These are phyloP conservation scores for Rhegmatorhina hoffmannsi DNA, from an alignment of 2,113 vertebrate genomes.

Conservation along the genomic window DNA sequence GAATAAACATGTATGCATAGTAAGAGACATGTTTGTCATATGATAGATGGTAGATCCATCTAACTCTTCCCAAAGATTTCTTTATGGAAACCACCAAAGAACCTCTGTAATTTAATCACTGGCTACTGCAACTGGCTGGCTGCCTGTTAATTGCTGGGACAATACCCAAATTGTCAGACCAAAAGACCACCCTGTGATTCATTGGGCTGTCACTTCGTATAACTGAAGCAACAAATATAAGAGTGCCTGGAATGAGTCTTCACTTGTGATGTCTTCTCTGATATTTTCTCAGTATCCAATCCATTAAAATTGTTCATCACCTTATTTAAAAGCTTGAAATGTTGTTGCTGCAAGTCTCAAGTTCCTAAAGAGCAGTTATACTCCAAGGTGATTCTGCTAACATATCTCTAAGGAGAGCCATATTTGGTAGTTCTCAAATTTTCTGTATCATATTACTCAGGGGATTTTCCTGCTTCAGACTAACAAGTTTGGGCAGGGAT, in stretches of 20 bases:
- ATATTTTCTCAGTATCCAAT: not conserved
- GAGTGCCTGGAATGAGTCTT: conserved; percentile 1
- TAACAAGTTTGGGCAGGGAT: not conserved
- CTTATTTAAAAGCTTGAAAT: not conserved
- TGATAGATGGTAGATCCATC: not conserved
- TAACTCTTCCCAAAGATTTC: conserved; percentile 19
- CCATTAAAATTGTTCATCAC: not conserved
- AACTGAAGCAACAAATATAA: conserved; percentile 54
- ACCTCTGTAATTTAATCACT: conserved; percentile 44
- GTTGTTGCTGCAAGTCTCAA: not conserved
- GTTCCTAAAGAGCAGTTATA: not conserved
- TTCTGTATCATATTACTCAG: not conserved
- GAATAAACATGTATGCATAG: not conserved
- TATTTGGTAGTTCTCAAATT: not conserved
- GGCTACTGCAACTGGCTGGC: not conserved
- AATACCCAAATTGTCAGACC: conserved; percentile 45
- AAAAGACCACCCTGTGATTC: conserved; percentile 50
- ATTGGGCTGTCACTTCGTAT: conserved; percentile 60
- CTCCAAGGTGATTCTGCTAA: not conserved
- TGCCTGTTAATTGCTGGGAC: conserved; percentile 48
- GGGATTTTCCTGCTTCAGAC: not conserved
- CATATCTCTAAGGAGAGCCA: not conserved
- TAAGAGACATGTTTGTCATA: not conserved
- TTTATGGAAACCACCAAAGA: conserved; percentile 42
- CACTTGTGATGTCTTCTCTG: not conserved